Evolutionary conservation across 2,888 invertebrate genomes (phyloP).

Genomic region (Cotesia congregata): DNA sequence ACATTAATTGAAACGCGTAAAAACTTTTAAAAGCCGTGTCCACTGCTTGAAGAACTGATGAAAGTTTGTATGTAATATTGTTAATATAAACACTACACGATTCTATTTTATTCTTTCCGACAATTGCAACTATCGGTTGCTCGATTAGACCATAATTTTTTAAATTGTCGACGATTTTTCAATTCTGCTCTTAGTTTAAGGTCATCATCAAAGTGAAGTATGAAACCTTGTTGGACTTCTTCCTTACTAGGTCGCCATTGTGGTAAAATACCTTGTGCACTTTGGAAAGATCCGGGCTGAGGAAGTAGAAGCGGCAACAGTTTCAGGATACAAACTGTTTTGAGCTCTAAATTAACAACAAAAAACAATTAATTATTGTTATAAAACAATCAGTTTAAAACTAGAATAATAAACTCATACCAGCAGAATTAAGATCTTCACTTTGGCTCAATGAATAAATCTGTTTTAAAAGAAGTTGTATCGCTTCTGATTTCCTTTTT

Average conservation of each 20-base stretch:
- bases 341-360: conserved; percentile 32
- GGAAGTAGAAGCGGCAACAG: conserved; percentile 33
- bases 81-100: conserved; percentile 17
- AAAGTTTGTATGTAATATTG: conserved; percentile 25
- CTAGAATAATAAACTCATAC: conserved; percentile 4
- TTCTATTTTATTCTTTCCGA: conserved; percentile 1
- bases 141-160: background rate
- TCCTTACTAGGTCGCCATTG: conserved; percentile 32
- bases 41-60: conserved; percentile 21
- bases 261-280: background rate
- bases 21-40: conserved; percentile 35
- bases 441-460: conserved; percentile 11
- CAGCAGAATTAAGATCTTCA: no score
- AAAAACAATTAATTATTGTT: conserved; percentile 11
- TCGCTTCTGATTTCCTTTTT: conserved; percentile 31
- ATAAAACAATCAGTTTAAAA: conserved; percentile 8
- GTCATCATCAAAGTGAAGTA: conserved; percentile 28
- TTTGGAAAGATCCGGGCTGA: conserved; percentile 21
- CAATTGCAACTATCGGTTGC: conserved; percentile 36
- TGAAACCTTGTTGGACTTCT: conserved; percentile 32
- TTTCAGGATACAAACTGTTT: conserved; percentile 22
- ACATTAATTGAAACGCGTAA: conserved; percentile 25
- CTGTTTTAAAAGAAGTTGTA: conserved; percentile 26
- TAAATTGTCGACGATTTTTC: background rate
- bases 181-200: conserved; percentile 10